Conservation (phyloP, 2,113 vertebrate species). For the Microcebus griseorufus region DNA sequence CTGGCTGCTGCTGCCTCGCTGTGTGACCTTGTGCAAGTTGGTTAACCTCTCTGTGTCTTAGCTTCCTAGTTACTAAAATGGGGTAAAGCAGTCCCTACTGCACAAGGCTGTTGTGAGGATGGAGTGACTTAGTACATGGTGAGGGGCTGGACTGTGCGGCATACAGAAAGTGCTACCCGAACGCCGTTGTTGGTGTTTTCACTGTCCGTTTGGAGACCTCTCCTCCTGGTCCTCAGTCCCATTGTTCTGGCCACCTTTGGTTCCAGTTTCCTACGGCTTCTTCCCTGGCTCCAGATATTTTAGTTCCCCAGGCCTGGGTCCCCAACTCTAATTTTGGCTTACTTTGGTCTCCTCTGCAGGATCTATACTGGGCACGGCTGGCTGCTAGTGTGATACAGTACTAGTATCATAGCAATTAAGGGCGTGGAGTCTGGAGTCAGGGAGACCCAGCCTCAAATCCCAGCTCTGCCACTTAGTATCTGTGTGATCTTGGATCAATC, state of each 20-base stretch:
- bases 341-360: neutral
- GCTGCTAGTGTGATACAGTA: fast-evolving
- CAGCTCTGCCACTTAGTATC: neutral
- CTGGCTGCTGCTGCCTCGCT: neutral
- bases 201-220: neutral
- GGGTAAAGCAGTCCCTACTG: neutral
- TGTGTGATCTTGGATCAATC: neutral
- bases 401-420: neutral
- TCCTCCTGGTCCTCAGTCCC: neutral
- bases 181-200: fast-evolving
- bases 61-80: neutral
- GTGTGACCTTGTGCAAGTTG: neutral
- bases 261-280: neutral
- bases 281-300: neutral
- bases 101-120: neutral
- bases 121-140: neutral
- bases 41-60: neutral
- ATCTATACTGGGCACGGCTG: fast-evolving
- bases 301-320: neutral
- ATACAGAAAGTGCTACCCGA: fast-evolving
- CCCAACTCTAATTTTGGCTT: neutral
- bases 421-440: neutral
- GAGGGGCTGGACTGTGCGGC: neutral
- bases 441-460: neutral
- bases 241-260: neutral